phyloP scores from a whole-genome alignment of 2,888 invertebrate species.

The Epiblema foenella region DNA sequence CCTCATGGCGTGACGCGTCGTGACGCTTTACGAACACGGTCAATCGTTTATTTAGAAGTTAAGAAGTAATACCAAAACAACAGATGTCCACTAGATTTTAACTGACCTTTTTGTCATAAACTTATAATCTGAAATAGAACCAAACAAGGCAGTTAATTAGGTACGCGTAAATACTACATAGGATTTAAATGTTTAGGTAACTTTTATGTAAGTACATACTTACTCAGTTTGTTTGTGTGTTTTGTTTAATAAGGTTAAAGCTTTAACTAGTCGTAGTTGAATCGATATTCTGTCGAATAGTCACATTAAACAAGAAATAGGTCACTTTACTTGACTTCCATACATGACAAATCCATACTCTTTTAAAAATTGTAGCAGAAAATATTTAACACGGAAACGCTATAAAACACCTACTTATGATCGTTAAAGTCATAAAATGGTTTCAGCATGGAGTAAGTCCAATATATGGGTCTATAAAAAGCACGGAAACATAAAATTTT shows the following conservation, averaged over 20 bases:
- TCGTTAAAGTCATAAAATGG: constrained; percentile 73
- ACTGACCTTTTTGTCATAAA: constrained; percentile 10
- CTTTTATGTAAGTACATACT: too few species aligned
- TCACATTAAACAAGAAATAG: not conserved
- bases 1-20: constrained; percentile 60
- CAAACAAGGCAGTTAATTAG: not conserved
- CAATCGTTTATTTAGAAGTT: constrained; percentile 35
- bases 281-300: not conserved
- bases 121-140: not conserved
- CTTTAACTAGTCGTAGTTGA: not conserved
- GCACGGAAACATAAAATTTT: constrained; percentile 72
- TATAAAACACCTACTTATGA: constrained; percentile 76
- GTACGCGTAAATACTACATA: too few species aligned
- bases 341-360: constrained; percentile 17
- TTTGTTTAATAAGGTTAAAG: not conserved
- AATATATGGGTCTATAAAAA: constrained; percentile 78
- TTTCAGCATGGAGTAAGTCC: constrained; percentile 70
- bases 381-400: constrained; percentile 49
- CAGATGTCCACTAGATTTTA: constrained; percentile 13
- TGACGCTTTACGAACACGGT: constrained; percentile 65
- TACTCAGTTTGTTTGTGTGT: not conserved
- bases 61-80: not conserved
- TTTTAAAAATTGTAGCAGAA: constrained; percentile 46
- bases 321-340: constrained; percentile 18
- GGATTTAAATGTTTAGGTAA: too few species aligned